Percentiles rank a stretch among this genome's conserved stretches.
Conservation (phyloP, 1,140 invertebrate species). For the Nebria ingens region DNA sequence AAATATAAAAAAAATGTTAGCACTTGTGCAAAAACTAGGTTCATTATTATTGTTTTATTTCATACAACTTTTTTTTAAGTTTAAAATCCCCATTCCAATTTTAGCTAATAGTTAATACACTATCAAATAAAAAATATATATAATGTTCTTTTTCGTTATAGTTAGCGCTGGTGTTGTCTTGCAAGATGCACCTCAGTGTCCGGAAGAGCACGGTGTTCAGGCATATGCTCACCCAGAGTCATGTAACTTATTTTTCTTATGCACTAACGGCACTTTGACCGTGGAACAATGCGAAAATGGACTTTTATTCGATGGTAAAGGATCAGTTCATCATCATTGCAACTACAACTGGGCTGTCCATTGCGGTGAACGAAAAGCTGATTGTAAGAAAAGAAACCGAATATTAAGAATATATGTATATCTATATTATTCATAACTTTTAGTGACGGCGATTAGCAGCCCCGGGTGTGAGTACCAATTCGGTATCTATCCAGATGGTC, state of each 20-base stretch:
- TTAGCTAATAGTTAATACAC: too few relatives aligned
- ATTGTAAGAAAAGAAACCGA: constrained; percentile 66
- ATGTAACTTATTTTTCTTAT: constrained; percentile 81
- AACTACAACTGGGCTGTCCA: constrained; percentile 89
- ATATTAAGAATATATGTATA: not conserved
- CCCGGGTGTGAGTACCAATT: constrained; percentile 82
- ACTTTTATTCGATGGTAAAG: constrained; percentile 80
- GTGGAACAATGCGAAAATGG: constrained; percentile 88
- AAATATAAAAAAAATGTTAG: too few relatives aligned
- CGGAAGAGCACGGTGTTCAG: constrained; percentile 58
- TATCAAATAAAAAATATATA: too few relatives aligned
- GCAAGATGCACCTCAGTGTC: constrained; percentile 42
- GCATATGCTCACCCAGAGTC: constrained; percentile 73
- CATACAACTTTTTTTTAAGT: too few relatives aligned
- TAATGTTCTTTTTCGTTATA: too few relatives aligned
- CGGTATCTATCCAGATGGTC: constrained; percentile 71
- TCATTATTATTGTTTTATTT: too few relatives aligned
- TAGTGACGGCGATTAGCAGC: constrained; percentile 65
- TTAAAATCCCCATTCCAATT: too few relatives aligned
- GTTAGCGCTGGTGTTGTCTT: constrained; percentile 25
- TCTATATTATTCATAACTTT: too few relatives aligned
- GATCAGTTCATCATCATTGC: constrained; percentile 80
- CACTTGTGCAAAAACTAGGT: too few relatives aligned
- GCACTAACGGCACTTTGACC: constrained; percentile 80
- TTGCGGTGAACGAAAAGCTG: constrained; percentile 72